A percentile compares a stretch with the other conserved stretches of the same genome.
Conservation (phyloP, 2,888 invertebrate species). For the Laothoe populi region DNA sequence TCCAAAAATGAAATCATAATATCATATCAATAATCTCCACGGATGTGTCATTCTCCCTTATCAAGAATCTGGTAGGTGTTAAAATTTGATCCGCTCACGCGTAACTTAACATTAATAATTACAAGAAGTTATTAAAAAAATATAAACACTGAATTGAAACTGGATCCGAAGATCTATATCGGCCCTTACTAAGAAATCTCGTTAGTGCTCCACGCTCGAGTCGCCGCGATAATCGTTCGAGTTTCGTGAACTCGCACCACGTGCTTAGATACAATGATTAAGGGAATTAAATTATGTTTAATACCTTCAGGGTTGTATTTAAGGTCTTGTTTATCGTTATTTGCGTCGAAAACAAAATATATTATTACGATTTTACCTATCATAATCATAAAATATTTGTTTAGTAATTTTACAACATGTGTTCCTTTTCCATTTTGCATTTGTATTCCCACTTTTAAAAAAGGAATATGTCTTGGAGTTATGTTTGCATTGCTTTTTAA, state of each 20-base stretch:
- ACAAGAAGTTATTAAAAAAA: background rate
- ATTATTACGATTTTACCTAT: no score
- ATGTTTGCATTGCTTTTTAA: no score
- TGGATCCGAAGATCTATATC: slow-evolving; percentile 34
- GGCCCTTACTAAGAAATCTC: slow-evolving; percentile 37
- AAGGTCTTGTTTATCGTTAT: background rate
- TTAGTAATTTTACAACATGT: background rate
- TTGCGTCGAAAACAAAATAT: no score
- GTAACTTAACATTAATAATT: background rate
- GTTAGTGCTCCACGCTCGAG: slow-evolving; percentile 26
- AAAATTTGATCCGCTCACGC: background rate
- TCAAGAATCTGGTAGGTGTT: background rate
- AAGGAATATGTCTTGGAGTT: no score
- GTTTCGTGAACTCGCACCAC: slow-evolving; percentile 25
- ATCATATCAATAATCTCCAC: background rate
- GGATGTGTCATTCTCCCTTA: background rate
- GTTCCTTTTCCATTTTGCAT: background rate
- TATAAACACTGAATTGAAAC: slow-evolving; percentile 1
- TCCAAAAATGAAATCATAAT: background rate
- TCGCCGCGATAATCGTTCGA: slow-evolving; percentile 30
- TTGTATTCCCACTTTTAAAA: no score
- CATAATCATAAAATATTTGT: background rate
- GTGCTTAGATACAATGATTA: slow-evolving; percentile 6
- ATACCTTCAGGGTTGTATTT: background rate
- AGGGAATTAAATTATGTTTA: slow-evolving; percentile 15